Evolutionary conservation across 1,140 invertebrate genomes (phyloP).

Genomic region (Wiebesia pumilae): DNA sequence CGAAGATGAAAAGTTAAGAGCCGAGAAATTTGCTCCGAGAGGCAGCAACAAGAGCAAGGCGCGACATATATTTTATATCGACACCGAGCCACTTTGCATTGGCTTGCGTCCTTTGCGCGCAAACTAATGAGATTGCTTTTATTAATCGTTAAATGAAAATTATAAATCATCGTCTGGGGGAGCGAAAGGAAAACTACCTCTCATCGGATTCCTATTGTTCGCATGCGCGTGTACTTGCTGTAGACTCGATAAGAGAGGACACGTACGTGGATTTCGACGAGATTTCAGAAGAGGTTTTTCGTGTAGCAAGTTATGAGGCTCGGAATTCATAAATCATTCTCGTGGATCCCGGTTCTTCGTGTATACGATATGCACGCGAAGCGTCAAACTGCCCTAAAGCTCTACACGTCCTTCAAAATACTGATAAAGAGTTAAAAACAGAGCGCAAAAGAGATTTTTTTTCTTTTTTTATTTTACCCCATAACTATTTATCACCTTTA

Average conservation of each 20-base stretch:
- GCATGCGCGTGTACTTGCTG: not conserved
- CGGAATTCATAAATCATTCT: conserved; percentile 6
- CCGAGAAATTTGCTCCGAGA: conserved; percentile 7
- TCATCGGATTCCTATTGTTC: not conserved
- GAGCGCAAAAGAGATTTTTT: too few relatives aligned
- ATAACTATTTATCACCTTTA: too few relatives aligned
- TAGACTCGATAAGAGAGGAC: not conserved
- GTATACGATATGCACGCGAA: not conserved
- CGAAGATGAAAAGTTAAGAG: not conserved
- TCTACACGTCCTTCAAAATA: not conserved
- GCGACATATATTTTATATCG: not conserved
- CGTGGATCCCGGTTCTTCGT: not conserved
- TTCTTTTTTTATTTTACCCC: too few relatives aligned
- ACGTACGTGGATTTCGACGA: conserved; percentile 3
- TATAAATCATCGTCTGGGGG: not conserved
- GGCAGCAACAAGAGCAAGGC: not conserved
- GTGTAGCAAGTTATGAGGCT: not conserved
- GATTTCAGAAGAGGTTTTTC: conserved; percentile 1
- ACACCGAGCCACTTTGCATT: not conserved
- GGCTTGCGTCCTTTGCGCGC: not conserved
- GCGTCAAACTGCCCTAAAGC: not conserved
- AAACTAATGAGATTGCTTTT: conserved; percentile 4
- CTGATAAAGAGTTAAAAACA: not conserved
- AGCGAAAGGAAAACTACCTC: not conserved
- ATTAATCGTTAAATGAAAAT: conserved; percentile 9